Evolutionary conservation across 2,888 invertebrate species (phyloP), one percentile per base, ranked within the genome.

Genomic region (Gnatocerus cornutus): DNA sequence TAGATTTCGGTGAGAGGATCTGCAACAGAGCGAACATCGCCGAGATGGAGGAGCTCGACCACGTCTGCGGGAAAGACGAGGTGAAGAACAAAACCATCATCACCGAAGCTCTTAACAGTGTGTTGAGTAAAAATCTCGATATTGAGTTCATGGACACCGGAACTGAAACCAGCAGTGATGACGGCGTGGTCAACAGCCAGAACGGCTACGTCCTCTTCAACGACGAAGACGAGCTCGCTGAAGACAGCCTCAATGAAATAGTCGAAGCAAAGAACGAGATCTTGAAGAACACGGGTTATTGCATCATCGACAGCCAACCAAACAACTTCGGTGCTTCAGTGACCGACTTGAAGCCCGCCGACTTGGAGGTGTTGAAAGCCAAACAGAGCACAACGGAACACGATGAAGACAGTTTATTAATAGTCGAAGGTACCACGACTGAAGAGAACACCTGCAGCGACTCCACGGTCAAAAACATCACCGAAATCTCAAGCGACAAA

Each of bases 101-200:
- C 29, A 76, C 78, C 7, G 82, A 82, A 76, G 79, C 80, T 52
- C 73, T 80, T 62, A 80, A 78, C 63, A 80, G 71, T 59, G 73
- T 81, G 9, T 70, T 82, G 2, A 80, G 82, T 70, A 80, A 83
- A n/a, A 92, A 93, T 56, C 86, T 91, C 48, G 94, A 94, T 79
- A 92, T 95, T 73, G 94, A 94, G 80, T 96, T 92, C 80, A 95
- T 93, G 87, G 96, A 96, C 80, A 94, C 94, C 0, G 94, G 94
- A 0, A 94, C 92, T 0, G 93, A 93, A 79, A 93, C 92, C n/a
- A 89, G 92, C 13, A 89, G 91, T 10, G 93, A 92, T 76, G 86
- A 87, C 30, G 89, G 89, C 69, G 84, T 87, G 48, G 86, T 87
- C 0, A 76, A 89, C 9, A 87, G 88, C 69, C 91, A 91, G 81